Evolutionary conservation across 2,113 vertebrate species (phyloP), one percentile per base, ranked within the genome.

Genomic region (Corythornis cristatus): DNA sequence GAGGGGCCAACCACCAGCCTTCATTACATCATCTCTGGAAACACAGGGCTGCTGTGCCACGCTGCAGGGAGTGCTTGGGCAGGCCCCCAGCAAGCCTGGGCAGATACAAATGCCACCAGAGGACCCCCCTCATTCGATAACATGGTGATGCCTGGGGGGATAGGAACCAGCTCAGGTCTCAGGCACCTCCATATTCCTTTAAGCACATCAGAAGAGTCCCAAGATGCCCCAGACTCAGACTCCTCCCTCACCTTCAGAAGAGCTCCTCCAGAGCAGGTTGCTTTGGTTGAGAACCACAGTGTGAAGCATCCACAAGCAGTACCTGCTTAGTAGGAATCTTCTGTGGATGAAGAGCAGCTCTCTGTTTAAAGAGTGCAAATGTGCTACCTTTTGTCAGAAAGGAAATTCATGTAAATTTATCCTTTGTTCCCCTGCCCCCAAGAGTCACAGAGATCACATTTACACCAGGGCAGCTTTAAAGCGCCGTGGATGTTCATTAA

Each of bases 401-500:
- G 43, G 71, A 67, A 28, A 58, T 45, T 50, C 57, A 15, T 20
- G 57, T 42, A 23, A 29, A 20, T 50, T 67, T 1, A 4, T 15
- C 87, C 64, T 25, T 56, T 53, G 65, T 46, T 76, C 72, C 76
- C 85, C 67, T 83, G 91, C 76, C 79, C 68, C 46, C 66, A 4
- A 43, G 61, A 46, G 48, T 31, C 61, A 1, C 57, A 43, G 93
- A 82, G 91, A 50, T 51, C 77, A 1, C 88, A 15, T 75, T 75
- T 64, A 42, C 66, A 31, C 62, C 43, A 12, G 54, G 3, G 29
- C 67, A 0, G 22, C 60, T 60, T 37, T 48, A 43, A 45, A 66
- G 92, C 89, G 21, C 91, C 8, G 6, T 15, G 82, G 90, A 93
- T 88, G 87, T 74, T 95, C 94, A 94, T 96, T 96, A 95, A 83